Base-by-base conservation (phyloP, 2,797 vertebrate genomes). In the Champsocephalus gunnari region DNA sequence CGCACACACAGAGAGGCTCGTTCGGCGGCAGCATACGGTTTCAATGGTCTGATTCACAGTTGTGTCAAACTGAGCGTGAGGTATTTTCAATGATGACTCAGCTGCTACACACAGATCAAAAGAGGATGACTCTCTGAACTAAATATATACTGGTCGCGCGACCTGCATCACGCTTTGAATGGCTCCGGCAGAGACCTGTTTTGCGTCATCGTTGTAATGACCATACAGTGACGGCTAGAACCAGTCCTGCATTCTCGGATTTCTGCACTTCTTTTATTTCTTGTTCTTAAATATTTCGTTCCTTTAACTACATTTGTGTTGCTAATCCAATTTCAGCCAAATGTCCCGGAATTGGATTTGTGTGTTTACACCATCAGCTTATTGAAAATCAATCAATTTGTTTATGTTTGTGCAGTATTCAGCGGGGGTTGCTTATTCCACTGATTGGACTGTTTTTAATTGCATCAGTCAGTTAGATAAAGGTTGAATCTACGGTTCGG, bases 1-100 rank as follows among this genome's bases (percentile, higher is more conserved):
- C 49, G 56, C 17, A 56, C 19, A n/a, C 43, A 63, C 9, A 34
- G 24, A 44, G 48, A 73, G 41, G 58, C 3, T 11, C 3, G 32
- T 59, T 72, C 41, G 21, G 53, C 41, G 19, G 47, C 24, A 68
- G 47, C n/a, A 16, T 74, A 38, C 71, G 41, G 62, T 61, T 65
- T 78, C 9, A 16, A 38, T 3, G 55, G 2, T 51, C 4, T 75
- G 70, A 56, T 49, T 72, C 64, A 45, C n/a, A 12, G 53, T 67
- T 17, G 12, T 62, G 56, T 77, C 53, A 55, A 65, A 44, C 41
- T 56, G 28, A 70, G 19, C 61, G 71, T 74, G 64, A 62, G 74
- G 63, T 84, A 70, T 77, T 79, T 90, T 73, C 66, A 80, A 47
- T 73, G 64, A 79, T 85, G 86, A 87, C 66, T 88, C 84, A 79